Percentiles rank a stretch among this genome's conserved stretches.
Conservation (phyloP, 2,888 invertebrate genomes). For the Caenorhabditis sp. region DNA sequence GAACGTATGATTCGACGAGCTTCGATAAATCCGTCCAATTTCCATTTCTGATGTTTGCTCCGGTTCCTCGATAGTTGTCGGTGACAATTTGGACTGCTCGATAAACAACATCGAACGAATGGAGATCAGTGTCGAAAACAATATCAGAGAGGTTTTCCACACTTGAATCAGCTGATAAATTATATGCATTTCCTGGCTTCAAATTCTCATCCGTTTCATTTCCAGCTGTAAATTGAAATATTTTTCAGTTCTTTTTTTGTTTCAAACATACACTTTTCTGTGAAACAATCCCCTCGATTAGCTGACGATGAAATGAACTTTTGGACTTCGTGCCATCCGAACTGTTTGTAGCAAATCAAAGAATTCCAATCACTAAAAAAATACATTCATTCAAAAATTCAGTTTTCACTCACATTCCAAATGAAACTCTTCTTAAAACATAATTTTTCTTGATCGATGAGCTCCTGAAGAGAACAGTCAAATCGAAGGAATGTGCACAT, state of each 20-base stretch:
- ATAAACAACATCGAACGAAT: conserved; percentile 61
- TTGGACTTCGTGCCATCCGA: conserved; percentile 17
- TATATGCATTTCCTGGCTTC: conserved; percentile 10
- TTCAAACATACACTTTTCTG: too few species aligned
- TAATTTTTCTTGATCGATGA: conserved; percentile 25
- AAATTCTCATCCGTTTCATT: neutral
- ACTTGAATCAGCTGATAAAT: conserved; percentile 27
- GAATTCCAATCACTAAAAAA: conserved; percentile 22
- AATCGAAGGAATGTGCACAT: neutral
- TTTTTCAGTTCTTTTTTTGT: too few species aligned
- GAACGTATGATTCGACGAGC: conserved; percentile 22
- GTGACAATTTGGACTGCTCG: conserved; percentile 62
- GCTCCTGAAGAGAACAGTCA: conserved; percentile 31
- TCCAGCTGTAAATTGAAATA: neutral
- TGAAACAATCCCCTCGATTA: conserved; percentile 5
- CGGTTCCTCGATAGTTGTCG: conserved; percentile 27
- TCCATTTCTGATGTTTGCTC: conserved; percentile 14
- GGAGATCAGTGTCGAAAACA: conserved; percentile 59
- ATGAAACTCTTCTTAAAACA: conserved; percentile 23
- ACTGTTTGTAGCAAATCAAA: conserved; percentile 5
- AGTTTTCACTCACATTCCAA: conserved; percentile 12
- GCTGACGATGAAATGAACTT: conserved; percentile 15
- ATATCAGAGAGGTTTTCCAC: conserved; percentile 30
- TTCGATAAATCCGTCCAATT: conserved; percentile 41
- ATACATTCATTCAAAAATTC: neutral